Evolutionary conservation across 2,797 vertebrate genomes (phyloP).

Genomic region (Heteromormyrus szaboi): DNA sequence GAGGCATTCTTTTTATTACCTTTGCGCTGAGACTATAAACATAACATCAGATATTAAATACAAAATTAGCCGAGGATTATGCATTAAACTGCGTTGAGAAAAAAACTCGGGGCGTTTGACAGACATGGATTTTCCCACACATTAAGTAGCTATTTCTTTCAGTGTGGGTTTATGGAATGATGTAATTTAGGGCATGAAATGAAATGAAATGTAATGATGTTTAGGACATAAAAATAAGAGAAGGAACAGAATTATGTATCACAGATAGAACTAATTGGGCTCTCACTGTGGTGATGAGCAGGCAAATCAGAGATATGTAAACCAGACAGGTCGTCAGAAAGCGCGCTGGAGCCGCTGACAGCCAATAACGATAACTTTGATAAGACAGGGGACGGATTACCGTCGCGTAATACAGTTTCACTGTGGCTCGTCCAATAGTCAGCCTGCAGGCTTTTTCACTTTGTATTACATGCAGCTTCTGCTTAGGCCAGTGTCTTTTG

Average conservation of each 20-base stretch:
- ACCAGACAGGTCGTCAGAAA: neutral
- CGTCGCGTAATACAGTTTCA: neutral
- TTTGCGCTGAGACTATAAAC: neutral
- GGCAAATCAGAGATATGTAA: neutral
- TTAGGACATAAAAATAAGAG: neutral
- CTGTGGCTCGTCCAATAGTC: neutral
- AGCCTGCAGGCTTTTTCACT: constrained; percentile 54
- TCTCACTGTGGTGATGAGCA: neutral
- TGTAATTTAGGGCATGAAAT: neutral
- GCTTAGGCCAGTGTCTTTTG: constrained; percentile 25
- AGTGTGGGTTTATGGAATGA: neutral
- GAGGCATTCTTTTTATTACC: neutral
- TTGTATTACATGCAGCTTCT: constrained; percentile 55
- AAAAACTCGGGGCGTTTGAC: neutral
- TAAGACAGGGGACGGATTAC: neutral
- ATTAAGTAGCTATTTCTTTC: neutral
- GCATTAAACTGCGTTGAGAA: neutral
- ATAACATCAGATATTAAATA: neutral
- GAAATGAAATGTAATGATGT: neutral
- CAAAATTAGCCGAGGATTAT: neutral
- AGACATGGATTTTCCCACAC: neutral
- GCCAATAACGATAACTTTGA: constrained; percentile 4
- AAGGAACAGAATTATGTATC: neutral
- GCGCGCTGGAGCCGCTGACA: neutral
- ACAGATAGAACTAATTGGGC: neutral